These are phyloP conservation scores for Seira musarum DNA, from an alignment of 2,888 invertebrate species.

Conservation along the genomic window DNA sequence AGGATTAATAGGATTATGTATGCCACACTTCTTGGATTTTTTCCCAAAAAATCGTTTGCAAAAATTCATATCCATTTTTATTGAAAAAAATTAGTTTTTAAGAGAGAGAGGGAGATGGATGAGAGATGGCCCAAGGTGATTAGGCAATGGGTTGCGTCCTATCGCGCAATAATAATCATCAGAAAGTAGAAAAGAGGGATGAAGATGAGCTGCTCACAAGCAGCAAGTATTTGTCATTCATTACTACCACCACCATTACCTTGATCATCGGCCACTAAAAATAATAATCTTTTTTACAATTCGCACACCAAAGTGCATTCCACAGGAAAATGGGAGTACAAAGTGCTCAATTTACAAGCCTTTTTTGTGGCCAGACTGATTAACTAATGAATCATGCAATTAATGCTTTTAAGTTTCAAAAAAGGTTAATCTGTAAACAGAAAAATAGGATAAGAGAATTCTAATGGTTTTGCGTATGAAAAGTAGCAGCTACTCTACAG, in stretches of 20 bases:
- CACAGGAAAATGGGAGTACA: too few species aligned
- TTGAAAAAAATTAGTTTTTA: not conserved
- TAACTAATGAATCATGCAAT: constrained; percentile 36
- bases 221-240: constrained; percentile 45
- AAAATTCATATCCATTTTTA: constrained; percentile 5
- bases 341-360: too few species aligned
- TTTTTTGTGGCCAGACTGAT: constrained; percentile 1
- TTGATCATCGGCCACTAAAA: constrained; percentile 40
- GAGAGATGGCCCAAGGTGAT: constrained; percentile 55
- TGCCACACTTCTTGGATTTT: not conserved
- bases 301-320: constrained; percentile 1
- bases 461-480: not conserved
- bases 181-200: constrained; percentile 26
- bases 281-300: constrained; percentile 23
- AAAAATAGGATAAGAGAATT: constrained; percentile 14
- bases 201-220: constrained; percentile 50
- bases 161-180: constrained; percentile 48
- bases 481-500: constrained; percentile 10
- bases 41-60: not conserved
- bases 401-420: constrained; percentile 20
- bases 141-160: constrained; percentile 44
- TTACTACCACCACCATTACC: constrained; percentile 25
- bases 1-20: constrained; percentile 31
- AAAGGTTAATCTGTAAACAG: constrained; percentile 14
- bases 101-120: constrained; percentile 31